Conservation (phyloP, 2,888 invertebrate species). For the Camptogramma bilineatum region DNA sequence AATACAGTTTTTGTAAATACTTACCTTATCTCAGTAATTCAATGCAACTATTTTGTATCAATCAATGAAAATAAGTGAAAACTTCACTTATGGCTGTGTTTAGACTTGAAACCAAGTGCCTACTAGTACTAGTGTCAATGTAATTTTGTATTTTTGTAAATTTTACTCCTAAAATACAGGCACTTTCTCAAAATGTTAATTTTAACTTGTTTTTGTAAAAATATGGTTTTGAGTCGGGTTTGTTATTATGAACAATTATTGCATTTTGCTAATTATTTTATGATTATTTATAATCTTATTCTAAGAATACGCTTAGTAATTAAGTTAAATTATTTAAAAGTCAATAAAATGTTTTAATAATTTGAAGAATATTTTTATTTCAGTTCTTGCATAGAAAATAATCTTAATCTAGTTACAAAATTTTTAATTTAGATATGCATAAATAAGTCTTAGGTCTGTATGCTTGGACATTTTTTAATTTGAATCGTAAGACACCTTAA, state of each 20-base stretch:
- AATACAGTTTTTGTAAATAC: constrained; percentile 4
- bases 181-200: neutral
- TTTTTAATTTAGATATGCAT: neutral
- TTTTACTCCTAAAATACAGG: constrained; percentile 21
- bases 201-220: constrained; percentile 30
- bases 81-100: constrained; percentile 54
- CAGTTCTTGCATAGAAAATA: neutral
- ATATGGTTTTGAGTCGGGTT: constrained; percentile 52
- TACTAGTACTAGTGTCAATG: constrained; percentile 31
- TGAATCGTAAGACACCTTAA: no score
- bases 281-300: constrained; percentile 68
- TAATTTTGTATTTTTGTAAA: constrained; percentile 46
- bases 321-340: constrained; percentile 84
- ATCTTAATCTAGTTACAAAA: neutral
- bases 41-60: constrained; percentile 20
- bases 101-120: constrained; percentile 36
- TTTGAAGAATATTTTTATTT: constrained; percentile 56
- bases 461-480: no score
- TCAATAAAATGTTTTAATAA: constrained; percentile 83
- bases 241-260: constrained; percentile 54
- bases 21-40: neutral
- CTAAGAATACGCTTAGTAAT: constrained; percentile 79
- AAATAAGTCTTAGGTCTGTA: neutral
- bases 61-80: constrained; percentile 32
- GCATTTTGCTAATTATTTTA: constrained; percentile 70